phyloP scores from a whole-genome alignment of 1,140 invertebrate genomes.

The Drosophila prosaltans region DNA sequence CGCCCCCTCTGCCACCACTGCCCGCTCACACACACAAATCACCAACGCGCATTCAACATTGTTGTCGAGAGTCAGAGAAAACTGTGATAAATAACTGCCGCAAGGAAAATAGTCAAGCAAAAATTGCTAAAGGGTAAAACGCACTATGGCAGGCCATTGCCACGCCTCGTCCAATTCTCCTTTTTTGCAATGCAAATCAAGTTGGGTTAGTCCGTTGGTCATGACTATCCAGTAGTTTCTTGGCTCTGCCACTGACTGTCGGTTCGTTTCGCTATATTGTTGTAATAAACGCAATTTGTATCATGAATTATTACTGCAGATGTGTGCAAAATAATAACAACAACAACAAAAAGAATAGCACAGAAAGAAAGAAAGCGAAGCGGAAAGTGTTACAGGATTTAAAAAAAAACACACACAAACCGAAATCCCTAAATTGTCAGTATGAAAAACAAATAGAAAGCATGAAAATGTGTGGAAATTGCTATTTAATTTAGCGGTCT shows the following conservation, averaged over 20 bases:
- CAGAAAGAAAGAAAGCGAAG: not conserved
- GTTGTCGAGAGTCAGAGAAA: conserved; percentile 4
- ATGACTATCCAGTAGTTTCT: conserved; percentile 11
- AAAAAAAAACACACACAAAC: not conserved
- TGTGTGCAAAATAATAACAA: conserved; percentile 22
- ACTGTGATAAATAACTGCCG: conserved; percentile 73
- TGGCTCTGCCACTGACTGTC: conserved; percentile 12
- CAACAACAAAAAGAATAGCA: conserved; percentile 39
- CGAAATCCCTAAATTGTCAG: not conserved
- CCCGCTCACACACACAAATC: conserved; percentile 54
- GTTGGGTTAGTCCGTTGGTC: conserved; percentile 27
- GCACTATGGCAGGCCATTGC: conserved; percentile 12
- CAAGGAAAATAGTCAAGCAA: conserved; percentile 48
- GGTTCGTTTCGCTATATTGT: conserved; percentile 45
- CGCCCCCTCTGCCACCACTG: conserved; percentile 7
- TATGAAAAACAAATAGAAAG: not conserved
- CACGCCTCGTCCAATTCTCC: conserved; percentile 23
- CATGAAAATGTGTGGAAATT: not conserved
- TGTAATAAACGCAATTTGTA: conserved; percentile 81
- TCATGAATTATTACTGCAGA: conserved; percentile 80
- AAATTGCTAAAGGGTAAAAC: conserved; percentile 44
- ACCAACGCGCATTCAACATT: conserved; percentile 40
- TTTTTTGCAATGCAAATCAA: conserved; percentile 70
- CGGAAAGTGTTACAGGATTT: conserved; percentile 8
- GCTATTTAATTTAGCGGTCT: conserved; percentile 1